Evolutionary conservation across 1,140 invertebrate genomes (phyloP).

Genomic region (Hycleus cichorii): DNA sequence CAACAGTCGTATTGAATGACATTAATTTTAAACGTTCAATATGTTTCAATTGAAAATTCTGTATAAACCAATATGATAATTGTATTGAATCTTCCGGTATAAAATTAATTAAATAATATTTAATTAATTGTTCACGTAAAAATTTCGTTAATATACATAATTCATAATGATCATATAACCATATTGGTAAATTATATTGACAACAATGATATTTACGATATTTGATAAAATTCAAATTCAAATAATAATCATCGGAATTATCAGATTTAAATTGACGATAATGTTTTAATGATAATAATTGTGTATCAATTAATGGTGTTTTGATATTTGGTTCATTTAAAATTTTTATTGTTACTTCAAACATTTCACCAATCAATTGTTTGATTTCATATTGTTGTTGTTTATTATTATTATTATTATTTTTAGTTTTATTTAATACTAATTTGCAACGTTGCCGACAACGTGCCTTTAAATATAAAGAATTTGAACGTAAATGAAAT

Average conservation of each 20-base stretch:
- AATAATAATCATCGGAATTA: constrained; percentile 18
- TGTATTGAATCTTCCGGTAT: constrained; percentile 35
- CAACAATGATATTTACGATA: constrained; percentile 34
- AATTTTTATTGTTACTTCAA: constrained; percentile 32
- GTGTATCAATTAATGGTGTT: constrained; percentile 31
- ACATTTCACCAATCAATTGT: constrained; percentile 26
- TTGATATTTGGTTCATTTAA: constrained; percentile 29
- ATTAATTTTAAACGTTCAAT: constrained; percentile 35
- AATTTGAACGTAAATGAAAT: constrained; percentile 21
- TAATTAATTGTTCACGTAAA: constrained; percentile 27
- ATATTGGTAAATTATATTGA: constrained; percentile 30
- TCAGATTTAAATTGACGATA: constrained; percentile 17
- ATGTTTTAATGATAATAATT: constrained; percentile 29
- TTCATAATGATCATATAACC: constrained; percentile 38
- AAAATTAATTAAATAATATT: constrained; percentile 32
- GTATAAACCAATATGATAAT: constrained; percentile 40
- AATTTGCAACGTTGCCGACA: constrained; percentile 37
- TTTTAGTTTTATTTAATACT: constrained; percentile 15
- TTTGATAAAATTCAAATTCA: constrained; percentile 15
- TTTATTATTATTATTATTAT: no score
- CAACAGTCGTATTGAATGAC: constrained; percentile 30
- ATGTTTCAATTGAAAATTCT: constrained; percentile 37
- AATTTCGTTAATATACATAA: constrained; percentile 19
- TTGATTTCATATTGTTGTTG: constrained; percentile 13
- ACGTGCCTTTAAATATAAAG: constrained; percentile 36